Evolutionary conservation across 1,140 invertebrate genomes (phyloP), one percentile per base, ranked within the genome.

Genomic region (Anagrus nilaparvatae): DNA sequence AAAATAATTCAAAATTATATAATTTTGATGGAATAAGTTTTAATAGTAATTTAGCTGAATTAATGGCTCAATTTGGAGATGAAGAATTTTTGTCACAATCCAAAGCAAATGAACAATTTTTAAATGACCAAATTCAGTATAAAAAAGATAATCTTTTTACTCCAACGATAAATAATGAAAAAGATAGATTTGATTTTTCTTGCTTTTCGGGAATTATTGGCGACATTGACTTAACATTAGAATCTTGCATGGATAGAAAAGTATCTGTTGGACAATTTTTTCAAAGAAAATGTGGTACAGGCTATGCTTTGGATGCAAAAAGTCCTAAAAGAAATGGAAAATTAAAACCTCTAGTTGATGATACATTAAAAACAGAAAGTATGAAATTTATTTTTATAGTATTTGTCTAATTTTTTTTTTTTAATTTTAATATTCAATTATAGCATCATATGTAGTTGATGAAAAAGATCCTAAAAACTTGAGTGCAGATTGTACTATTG

Each of bases 181-280:
- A 58, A 28, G 46, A 52, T n/a, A 39, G 50, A 34, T 47, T 63
- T 18, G 49, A 61, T 23, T 47, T 62, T 4, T 56, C 56, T 4
- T 57, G 58, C 30, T 60, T 66, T 28, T 66, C 63, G 33, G 63
- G 63, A 38, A 50, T 63, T 14, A 55, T 63, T 5, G 63, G 60
- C n/a, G 55, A 62, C 18, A 17, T 51, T 20, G 53, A 66, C 48
- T 45, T 63, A 33, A 47, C 60, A 30, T 7, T 60, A 9, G 54
- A 61, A 40, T n/a, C n/a, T n/a, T n/a, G n/a, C n/a, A n/a, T n/a
- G n/a, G 56, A 57, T n/a, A 46, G 43, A 5, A 59, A 49, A 43
- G 37, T 65, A 30, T 57, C 60, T 5, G 50, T 61, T 14, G 58
- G 52, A 28, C 55, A 63, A 47, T 65, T 53, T 43, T 65, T 65